Evolutionary conservation across 2,113 vertebrate species (phyloP).

Genomic region (Tringa solitaria): DNA sequence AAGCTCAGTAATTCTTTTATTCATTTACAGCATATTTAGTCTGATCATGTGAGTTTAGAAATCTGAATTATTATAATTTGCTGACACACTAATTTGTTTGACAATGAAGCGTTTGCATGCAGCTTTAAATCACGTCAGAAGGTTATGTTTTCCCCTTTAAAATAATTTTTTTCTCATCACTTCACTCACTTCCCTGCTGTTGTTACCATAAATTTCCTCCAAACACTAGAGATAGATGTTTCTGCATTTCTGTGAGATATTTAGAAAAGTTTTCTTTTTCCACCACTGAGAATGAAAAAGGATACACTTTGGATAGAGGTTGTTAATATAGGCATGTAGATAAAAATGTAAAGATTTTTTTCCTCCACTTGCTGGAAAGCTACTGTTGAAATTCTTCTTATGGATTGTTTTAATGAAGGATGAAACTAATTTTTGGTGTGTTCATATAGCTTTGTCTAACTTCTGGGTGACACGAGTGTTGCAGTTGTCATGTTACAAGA

Average conservation of each 20-base stretch:
- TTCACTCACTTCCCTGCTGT: not conserved
- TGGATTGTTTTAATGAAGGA: not conserved
- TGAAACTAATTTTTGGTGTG: not conserved
- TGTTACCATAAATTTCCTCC: not conserved
- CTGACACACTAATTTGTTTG: not conserved
- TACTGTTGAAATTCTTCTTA: not conserved
- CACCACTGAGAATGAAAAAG: not conserved
- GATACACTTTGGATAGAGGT: not conserved
- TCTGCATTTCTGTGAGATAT: not conserved
- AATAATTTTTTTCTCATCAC: not conserved
- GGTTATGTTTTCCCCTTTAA: not conserved
- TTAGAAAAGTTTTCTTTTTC: not conserved
- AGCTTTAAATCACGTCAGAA: not conserved
- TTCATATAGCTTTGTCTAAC: not conserved
- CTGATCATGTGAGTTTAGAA: not conserved
- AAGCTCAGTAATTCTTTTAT: not conserved
- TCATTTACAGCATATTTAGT: not conserved
- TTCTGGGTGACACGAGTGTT: not conserved
- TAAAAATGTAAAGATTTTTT: not conserved
- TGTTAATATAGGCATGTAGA: not conserved
- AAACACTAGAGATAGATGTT: not conserved
- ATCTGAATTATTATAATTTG: not conserved
- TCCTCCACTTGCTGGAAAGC: not conserved
- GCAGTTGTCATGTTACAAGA: not conserved
- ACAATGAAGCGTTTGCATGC: not conserved